Conservation (phyloP, 2,113 vertebrate species). For the Istiophorus platypterus region DNA sequence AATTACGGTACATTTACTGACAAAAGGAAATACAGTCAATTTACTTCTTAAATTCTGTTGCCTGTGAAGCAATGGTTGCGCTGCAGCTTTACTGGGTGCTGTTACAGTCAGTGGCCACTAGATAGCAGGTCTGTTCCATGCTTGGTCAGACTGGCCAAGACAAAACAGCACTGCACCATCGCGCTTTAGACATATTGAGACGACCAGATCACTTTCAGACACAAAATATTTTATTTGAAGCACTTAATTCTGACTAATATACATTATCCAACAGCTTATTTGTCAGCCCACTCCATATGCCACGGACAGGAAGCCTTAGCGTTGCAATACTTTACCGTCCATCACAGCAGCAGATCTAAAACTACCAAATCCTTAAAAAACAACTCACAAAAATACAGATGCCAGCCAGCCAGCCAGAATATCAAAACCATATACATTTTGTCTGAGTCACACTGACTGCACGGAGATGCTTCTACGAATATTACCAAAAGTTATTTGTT, state of each 20-base stretch:
- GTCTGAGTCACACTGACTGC: slow-evolving; percentile 37
- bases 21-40: not conserved
- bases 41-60: not conserved
- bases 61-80: not conserved
- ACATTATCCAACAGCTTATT: slow-evolving; percentile 78
- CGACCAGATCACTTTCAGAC: slow-evolving; percentile 52
- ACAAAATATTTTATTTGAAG: slow-evolving; percentile 82
- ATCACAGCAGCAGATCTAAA: slow-evolving; percentile 74
- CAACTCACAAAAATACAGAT: slow-evolving; percentile 64
- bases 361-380: slow-evolving; percentile 49
- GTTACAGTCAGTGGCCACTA: slow-evolving; percentile 41
- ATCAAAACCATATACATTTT: slow-evolving; percentile 72
- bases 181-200: not conserved
- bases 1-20: not conserved
- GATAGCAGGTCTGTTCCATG: slow-evolving; percentile 40
- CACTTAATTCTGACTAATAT: slow-evolving; percentile 73
- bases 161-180: too few relatives aligned
- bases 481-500: slow-evolving; percentile 60
- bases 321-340: slow-evolving; percentile 66
- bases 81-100: not conserved
- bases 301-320: slow-evolving; percentile 63
- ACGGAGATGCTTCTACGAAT: slow-evolving; percentile 54
- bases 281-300: slow-evolving; percentile 58
- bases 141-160: not conserved
- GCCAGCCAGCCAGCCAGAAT: slow-evolving; percentile 57